Percentiles rank a stretch among this genome's conserved stretches.
phyloP scores from a whole-genome alignment of 2,888 invertebrate species.

The Cryptus armator region DNA sequence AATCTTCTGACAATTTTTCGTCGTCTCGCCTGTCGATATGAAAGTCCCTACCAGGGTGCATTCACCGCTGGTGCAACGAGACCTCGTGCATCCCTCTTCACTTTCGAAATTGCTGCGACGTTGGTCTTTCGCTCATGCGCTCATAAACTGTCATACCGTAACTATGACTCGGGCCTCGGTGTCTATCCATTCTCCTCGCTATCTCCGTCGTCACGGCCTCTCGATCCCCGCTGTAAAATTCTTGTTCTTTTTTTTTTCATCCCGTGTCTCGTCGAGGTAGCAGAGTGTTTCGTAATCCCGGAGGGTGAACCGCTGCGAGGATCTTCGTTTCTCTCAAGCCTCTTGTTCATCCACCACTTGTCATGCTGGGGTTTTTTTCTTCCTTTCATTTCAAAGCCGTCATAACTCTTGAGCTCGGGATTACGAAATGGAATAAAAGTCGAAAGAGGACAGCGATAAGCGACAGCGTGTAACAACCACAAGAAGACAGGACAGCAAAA shows the following conservation, averaged over 20 bases:
- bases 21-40: conserved; percentile 49
- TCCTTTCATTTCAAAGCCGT: conserved; percentile 7
- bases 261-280: neutral
- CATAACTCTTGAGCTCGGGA: conserved; percentile 23
- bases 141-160: conserved; percentile 42
- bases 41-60: conserved; percentile 27
- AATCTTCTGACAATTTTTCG: conserved; percentile 67
- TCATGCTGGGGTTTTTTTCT: neutral
- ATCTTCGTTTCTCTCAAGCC: conserved; percentile 10
- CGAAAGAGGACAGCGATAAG: conserved; percentile 4
- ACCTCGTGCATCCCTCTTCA: conserved; percentile 38
- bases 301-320: conserved; percentile 19
- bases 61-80: conserved; percentile 29
- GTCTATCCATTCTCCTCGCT: conserved; percentile 40
- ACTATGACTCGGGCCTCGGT: conserved; percentile 30
- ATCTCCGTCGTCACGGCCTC: conserved; percentile 1
- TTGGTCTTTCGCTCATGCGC: conserved; percentile 25
- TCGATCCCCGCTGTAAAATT: conserved; percentile 43
- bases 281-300: conserved; percentile 37
- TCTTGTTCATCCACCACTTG: neutral
- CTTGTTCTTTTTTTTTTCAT: conserved; percentile 42
- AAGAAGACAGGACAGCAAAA: conserved; percentile 24
- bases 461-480: conserved; percentile 1
- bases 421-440: conserved; percentile 49
- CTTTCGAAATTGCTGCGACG: conserved; percentile 48